Conservation (phyloP, 1,140 invertebrate genomes). For the Venustaconcha ellipsiformis region DNA sequence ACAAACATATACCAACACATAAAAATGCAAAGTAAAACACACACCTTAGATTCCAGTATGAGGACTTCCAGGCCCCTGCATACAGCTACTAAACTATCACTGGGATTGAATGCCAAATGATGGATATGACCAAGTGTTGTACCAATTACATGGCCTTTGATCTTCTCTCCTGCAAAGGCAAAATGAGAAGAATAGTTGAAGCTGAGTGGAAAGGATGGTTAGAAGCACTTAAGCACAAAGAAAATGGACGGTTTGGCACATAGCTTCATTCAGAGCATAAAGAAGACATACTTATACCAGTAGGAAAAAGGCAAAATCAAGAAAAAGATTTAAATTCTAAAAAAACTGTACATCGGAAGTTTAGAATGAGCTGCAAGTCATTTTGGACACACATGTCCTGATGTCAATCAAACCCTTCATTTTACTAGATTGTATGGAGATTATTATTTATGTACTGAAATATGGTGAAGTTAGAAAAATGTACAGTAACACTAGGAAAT, state of each 20-base stretch:
- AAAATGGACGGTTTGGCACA: not conserved
- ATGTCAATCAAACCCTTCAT: no score
- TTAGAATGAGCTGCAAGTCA: not conserved
- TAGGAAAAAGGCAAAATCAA: not conserved
- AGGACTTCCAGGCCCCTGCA: constrained; percentile 37
- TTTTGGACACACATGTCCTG: no score
- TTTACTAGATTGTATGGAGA: no score
- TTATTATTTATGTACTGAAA: no score
- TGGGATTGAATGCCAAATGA: constrained; percentile 40
- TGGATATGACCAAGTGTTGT: constrained; percentile 42
- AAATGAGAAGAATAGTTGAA: not conserved
- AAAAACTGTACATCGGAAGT: not conserved
- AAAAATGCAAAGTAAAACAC: not conserved
- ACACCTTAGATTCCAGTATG: constrained; percentile 33
- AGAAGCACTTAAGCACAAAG: not conserved
- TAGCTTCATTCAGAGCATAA: not conserved
- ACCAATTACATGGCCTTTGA: constrained; percentile 38
- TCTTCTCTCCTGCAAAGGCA: constrained; percentile 30
- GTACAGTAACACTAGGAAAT: no score
- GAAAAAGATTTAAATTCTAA: not conserved
- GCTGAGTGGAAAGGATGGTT: not conserved
- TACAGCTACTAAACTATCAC: constrained; percentile 38
- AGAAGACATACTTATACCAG: not conserved
- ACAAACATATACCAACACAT: not conserved
- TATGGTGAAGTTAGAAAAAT: no score